phyloP scores from a whole-genome alignment of 37 sponge, comb jelly and placozoan species.

The Petrosia ficiformis region DNA sequence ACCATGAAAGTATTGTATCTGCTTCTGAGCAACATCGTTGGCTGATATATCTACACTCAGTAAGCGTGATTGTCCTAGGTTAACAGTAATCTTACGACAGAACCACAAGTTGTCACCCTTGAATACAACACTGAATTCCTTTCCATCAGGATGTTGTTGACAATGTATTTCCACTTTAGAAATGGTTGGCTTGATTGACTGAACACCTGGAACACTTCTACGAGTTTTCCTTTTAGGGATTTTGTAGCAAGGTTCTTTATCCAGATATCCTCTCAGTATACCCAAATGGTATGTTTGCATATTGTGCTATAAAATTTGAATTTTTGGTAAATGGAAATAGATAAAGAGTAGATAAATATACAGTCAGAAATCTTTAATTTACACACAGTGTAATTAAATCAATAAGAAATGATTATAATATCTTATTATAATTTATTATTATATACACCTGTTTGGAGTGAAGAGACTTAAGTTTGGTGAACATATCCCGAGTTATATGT shows the following conservation, averaged over 20 bases:
- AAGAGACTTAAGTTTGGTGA: too few relatives aligned
- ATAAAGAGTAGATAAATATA: too few relatives aligned
- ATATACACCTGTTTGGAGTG: too few relatives aligned
- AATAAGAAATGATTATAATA: too few relatives aligned
- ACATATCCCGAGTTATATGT: too few relatives aligned
- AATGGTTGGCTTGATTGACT: neutral
- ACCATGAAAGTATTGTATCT: too few relatives aligned
- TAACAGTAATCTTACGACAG: neutral
- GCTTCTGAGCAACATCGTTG: too few relatives aligned
- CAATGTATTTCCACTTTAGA: neutral
- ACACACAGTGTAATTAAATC: too few relatives aligned
- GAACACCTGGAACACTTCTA: neutral
- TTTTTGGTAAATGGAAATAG: too few relatives aligned
- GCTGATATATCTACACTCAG: too few relatives aligned
- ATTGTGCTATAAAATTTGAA: neutral
- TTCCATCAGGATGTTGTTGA: neutral
- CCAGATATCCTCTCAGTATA: neutral
- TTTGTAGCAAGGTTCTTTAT: neutral
- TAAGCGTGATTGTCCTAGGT: neutral
- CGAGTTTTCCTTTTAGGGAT: neutral
- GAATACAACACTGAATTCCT: neutral
- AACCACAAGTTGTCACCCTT: conserved; percentile 9
- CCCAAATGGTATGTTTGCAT: neutral
- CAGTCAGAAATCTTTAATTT: too few relatives aligned
- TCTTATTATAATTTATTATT: too few relatives aligned